A percentile compares a stretch with the other conserved stretches of the same genome.
These are phyloP conservation scores for Idaea dimidiata DNA, from an alignment of 2,888 invertebrate species.

Conservation along the genomic window DNA sequence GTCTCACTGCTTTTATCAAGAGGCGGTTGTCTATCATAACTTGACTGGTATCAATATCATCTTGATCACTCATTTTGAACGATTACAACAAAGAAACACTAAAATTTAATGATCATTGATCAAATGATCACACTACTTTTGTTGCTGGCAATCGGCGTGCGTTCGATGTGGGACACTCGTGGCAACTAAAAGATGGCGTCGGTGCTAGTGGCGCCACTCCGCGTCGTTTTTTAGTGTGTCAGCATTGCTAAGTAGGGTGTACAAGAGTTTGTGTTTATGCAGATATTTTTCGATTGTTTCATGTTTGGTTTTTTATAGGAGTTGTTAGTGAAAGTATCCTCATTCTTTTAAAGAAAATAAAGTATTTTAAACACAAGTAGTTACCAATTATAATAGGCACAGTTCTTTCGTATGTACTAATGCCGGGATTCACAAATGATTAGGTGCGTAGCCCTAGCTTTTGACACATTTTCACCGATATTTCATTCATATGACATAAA, in stretches of 20 bases:
- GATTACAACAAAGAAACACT: not conserved
- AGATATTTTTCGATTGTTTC: conserved; percentile 8
- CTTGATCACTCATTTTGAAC: conserved; percentile 11
- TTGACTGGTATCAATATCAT: conserved; percentile 33
- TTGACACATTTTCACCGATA: too few relatives aligned
- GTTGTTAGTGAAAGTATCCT: not conserved
- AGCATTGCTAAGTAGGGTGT: conserved; percentile 29
- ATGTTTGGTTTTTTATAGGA: not conserved
- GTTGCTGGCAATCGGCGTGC: conserved; percentile 35
- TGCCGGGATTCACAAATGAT: too few relatives aligned
- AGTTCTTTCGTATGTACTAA: too few relatives aligned
- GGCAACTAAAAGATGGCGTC: conserved; percentile 52
- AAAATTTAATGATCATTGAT: too few relatives aligned
- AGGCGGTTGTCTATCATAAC: conserved; percentile 36
- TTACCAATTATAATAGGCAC: too few relatives aligned
- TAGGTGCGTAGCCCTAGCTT: too few relatives aligned
- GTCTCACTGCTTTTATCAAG: conserved; percentile 48
- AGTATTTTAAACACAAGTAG: not conserved
- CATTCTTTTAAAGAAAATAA: not conserved
- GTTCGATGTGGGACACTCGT: conserved; percentile 27
- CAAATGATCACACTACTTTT: conserved; percentile 6
- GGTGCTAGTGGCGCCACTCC: conserved; percentile 42
- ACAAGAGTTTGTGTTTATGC: conserved; percentile 11
- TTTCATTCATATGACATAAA: too few relatives aligned
- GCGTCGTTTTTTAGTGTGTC: conserved; percentile 34